Base-by-base conservation (phyloP, 2,888 invertebrate genomes). In the Mesochorus sp. region DNA sequence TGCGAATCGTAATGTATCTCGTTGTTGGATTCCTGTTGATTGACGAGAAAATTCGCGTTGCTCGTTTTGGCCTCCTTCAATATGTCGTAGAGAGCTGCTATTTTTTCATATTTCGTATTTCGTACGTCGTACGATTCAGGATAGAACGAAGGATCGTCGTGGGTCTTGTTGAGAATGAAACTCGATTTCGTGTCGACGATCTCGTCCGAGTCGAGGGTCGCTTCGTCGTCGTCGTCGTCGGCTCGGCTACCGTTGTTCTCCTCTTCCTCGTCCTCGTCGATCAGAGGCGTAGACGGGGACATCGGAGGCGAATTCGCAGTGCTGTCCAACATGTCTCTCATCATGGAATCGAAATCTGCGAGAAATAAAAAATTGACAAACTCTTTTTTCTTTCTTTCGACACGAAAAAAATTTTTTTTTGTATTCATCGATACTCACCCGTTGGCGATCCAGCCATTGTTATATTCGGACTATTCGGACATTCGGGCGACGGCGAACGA, bases 1-100 rank as follows among this genome's bases (percentile, higher is more conserved):
- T 93, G 93, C 0, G 93, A 93, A 84, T 93, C 93, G 67, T 92
- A 92, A 77, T 92, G 90, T 26, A 93, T 91, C 62, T 91, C 91
- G 62, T 92, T 93, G 77, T 92, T 92, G 59, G 91, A 88, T 51
- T 90, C 89, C 67, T 87, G 87, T 39, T 88, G 88, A 0, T 88
- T 89, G 1, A 91, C 91, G 14, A 92, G 85, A 34, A 94, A 93
- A 86, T 94, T 94, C 0, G 93, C 92, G 83, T 93, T 94, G 42
- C 93, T 92, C 0, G 93, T 93, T 87, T 93, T 94, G 0, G 93
- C 92, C 77, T 93, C 93, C 86, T 94, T 93, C 37, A 92, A 88
- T 77, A 93, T 92, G 75, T 93, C 93, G 77, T 92, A 92, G 28
- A 93, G 84, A 19, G 87, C 88, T 3, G 85, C 78, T 83, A 49